phyloP scores from a whole-genome alignment of 2,113 vertebrate genomes.

The Tretioscincus oriximinensis region DNA sequence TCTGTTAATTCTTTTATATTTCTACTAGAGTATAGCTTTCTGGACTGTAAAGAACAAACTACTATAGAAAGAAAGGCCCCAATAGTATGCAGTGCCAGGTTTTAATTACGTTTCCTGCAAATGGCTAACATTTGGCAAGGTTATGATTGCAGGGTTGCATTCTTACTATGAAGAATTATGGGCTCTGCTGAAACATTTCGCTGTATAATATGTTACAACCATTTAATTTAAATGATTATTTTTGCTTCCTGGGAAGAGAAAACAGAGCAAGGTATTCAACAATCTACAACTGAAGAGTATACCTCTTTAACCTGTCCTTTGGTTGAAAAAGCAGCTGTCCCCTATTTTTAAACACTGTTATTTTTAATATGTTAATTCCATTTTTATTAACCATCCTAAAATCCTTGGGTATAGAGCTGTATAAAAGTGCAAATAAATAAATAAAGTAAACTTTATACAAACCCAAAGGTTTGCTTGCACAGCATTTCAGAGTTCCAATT shows the following conservation, averaged over 20 bases:
- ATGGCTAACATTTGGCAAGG: neutral
- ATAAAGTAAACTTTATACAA: neutral
- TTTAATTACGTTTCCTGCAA: neutral
- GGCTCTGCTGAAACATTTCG: neutral
- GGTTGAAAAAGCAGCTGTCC: too few relatives aligned
- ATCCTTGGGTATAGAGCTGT: too few relatives aligned
- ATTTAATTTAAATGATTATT: neutral
- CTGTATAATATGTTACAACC: neutral
- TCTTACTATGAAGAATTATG: neutral
- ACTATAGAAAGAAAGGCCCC: neutral
- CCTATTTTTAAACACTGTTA: too few relatives aligned
- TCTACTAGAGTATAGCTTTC: neutral
- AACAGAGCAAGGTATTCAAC: neutral
- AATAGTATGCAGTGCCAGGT: neutral
- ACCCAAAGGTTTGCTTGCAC: neutral
- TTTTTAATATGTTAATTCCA: too few relatives aligned
- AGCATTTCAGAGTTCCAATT: neutral
- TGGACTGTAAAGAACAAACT: neutral
- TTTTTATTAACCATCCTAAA: too few relatives aligned
- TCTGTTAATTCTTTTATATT: neutral
- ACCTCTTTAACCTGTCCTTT: too few relatives aligned
- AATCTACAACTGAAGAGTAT: neutral
- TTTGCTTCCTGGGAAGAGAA: neutral
- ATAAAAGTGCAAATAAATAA: neutral
- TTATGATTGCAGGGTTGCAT: neutral